Evolutionary conservation across 1,140 invertebrate genomes (phyloP).

Genomic region (Diplogasteroides magnus): DNA sequence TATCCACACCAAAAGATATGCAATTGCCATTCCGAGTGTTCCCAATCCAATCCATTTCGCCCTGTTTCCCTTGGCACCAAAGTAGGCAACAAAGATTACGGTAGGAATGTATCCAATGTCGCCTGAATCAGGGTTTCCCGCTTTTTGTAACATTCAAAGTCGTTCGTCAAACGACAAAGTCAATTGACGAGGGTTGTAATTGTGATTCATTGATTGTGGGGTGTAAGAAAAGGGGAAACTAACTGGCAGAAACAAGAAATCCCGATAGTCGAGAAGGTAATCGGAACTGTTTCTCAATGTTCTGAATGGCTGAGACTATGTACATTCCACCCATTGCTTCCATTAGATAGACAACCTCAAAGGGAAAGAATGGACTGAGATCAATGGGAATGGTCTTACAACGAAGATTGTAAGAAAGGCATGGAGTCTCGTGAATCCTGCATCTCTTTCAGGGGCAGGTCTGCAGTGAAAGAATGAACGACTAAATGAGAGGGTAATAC

Average conservation of each 20-base stretch:
- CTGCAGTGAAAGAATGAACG: no score
- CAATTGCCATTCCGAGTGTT: slow-evolving; percentile 48
- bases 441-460: neutral
- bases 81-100: slow-evolving; percentile 53
- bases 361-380: no score
- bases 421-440: neutral
- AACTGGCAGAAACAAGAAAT: slow-evolving; percentile 47
- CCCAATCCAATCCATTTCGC: slow-evolving; percentile 55
- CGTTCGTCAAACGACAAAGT: no score
- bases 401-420: neutral
- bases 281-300: slow-evolving; percentile 53
- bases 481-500: no score
- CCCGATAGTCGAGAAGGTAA: slow-evolving; percentile 53
- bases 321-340: slow-evolving; percentile 37
- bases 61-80: slow-evolving; percentile 45
- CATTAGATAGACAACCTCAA: neutral
- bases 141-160: neutral
- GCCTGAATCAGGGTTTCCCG: slow-evolving; percentile 33
- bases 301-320: slow-evolving; percentile 41
- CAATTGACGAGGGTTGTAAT: no score
- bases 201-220: no score
- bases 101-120: slow-evolving; percentile 54
- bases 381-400: no score
- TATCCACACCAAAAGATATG: no score
- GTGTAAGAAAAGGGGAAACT: slow-evolving; percentile 9